Base-by-base conservation (phyloP, 2,888 invertebrate species). In the Lasioglossum calceatum region DNA sequence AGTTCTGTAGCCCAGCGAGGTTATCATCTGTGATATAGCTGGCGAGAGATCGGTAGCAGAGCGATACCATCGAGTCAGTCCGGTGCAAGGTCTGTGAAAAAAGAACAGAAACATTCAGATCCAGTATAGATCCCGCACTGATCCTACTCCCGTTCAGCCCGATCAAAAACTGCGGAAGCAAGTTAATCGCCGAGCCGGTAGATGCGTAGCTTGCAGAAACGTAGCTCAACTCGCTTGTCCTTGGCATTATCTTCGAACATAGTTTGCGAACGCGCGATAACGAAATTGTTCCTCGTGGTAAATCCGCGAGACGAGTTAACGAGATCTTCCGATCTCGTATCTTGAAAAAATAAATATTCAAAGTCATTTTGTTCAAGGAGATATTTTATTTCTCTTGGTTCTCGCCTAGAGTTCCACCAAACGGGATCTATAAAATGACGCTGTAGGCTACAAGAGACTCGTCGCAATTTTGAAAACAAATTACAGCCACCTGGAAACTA, bases 51-150 rank as follows among this genome's bases (percentile, higher is more conserved):
- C 97, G 97, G 96, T 97, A 98, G 96, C 98, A 98, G 95, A 98
- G 96, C 91, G 98, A 98, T 96, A 98, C 97, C 98, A 98, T 98
- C 96, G 98, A 98, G 96, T 98, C 98, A 95, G 97, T 97, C 96
- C 98, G 97, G 95, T 98, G 98, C 95, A 98, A 97, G 96, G 98
- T 98, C 98, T 98, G 96, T 19, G 78, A 32, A 71, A 54, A 94
- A 94, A 93, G 19, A 44, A 75, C 36, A 82, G 10, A 71, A 27
- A 27, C n/a, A 67, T 14, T 61, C 67, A 72, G 23, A 61, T 67
- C 23, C 14, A 16, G n/a, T 23, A n/a, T 1, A 39, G 32, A 44
- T 54, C n/a, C 8, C 5, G 1, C 12, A 44, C 32, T 27, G 67
- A 73, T n/a, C 4, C 19, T 16, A n/a, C n/a, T 58, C 10, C 44